Base-by-base conservation (phyloP, 2,797 vertebrate species). In the Chelon auratus region DNA sequence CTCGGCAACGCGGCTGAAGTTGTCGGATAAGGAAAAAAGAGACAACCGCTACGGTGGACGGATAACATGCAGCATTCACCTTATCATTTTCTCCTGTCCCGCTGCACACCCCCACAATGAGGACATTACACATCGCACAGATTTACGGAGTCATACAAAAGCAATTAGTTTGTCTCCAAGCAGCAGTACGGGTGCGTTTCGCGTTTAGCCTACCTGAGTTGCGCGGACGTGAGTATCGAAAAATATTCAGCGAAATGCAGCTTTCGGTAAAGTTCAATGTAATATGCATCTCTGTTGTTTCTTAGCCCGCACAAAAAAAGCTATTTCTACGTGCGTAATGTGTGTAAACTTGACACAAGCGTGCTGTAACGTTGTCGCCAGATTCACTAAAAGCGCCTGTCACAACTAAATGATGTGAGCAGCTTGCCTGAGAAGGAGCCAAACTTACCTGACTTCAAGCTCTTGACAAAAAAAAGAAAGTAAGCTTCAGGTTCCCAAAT, bases 371-470 rank as follows among this genome's bases (percentile, higher is more conserved):
- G 84, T 73, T 80, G 88, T 82, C 79, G 89, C 87, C 85, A 80
- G 83, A 86, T 91, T 79, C 83, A 62, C 78, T 65, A 88, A 91
- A 93, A 92, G 94, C 95, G 90, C 94, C 94, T 94, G 93, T 93
- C 95, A 95, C 94, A 94, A 94, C 93, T 94, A 91, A 93, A 93
- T 81, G 92, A 93, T 90, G 93, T 70, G 92, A 93, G 93, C 86
- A 90, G 91, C 88, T 91, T 72, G 83, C 84, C 85, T 80, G 85
- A 91, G 88, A 87, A 91, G 94, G 93, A 95, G 94, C 95, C 95
- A 96, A 99, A 99, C 98, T 99, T 99, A 99, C 98, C 98, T 98
- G 97, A 96, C 96, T 93, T 95, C 94, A 95, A 33, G 95, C 94
- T 95, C 95, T 95, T 94, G 93, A 84, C 36, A 85, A 88, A 93